Evolutionary conservation across 2,797 vertebrate species (phyloP), one percentile per base, ranked within the genome.

Genomic region (Cirrhinus molitorella): DNA sequence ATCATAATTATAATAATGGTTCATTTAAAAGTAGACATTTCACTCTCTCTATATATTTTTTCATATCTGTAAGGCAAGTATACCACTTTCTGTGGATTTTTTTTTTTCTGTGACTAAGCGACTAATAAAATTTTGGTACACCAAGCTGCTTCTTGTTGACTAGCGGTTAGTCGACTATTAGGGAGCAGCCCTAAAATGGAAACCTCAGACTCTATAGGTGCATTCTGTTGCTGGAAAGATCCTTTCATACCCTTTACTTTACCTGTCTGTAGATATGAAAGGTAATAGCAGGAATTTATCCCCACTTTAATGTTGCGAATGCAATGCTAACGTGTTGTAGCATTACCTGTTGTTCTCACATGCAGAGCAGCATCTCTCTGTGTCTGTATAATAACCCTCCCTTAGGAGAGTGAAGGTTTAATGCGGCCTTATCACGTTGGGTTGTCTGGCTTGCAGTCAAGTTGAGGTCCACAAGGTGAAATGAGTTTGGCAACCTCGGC

Each of bases 401-500:
- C 91, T 85, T 90, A 91, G 93, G 93, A 94, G 92, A 92, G 91
- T 85, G 91, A 90, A 92, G 88, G 92, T 93, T 93, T 94, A 92
- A 94, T 95, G 93, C 90, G 91, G 90, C 92, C 94, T 95, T 94
- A 94, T 96, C 95, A 93, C 92, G 90, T 92, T 89, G 91, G 92
- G 89, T 94, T 94, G 93, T 94, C 94, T 94, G 94, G 94, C 94
- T 94, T 87, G 80, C 91, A 94, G 93, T 95, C 94, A 93, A 94
- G 91, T 92, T 74, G 88, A 89, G 93, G 94, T 95, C 93, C 92
- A 93, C 91, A 89, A 95, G 94, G 95, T 95, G 95, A 95, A 96
- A 96, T 95, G 94, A 96, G 94, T 96, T 96, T 95, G 94, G 94
- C 93, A 95, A 95, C 94, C 94, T 94, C 91, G 86, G 92, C 90